These are phyloP conservation scores for Drosophila albomicans DNA, from an alignment of 1,140 invertebrate species.

Conservation along the genomic window DNA sequence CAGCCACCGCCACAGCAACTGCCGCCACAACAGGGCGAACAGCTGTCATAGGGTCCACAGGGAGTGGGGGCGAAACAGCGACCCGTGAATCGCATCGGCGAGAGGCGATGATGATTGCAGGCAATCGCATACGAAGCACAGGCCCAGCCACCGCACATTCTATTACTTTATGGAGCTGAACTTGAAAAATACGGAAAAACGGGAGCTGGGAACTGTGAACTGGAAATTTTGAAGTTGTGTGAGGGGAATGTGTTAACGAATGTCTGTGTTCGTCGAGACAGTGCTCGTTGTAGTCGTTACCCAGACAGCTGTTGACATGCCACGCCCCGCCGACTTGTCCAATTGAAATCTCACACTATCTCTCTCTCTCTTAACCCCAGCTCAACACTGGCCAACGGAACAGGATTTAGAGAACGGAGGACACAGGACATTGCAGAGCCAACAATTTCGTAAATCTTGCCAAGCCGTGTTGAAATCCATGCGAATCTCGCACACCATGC, in stretches of 20 bases:
- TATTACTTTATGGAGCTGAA: conserved; percentile 1
- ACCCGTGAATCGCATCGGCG: conserved; percentile 61
- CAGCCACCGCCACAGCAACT: conserved; percentile 38
- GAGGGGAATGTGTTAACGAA: conserved; percentile 40
- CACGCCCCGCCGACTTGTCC: conserved; percentile 41
- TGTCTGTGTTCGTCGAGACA: conserved; percentile 23
- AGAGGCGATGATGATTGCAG: conserved; percentile 63
- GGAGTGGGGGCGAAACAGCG: conserved; percentile 64
- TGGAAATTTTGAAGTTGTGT: conserved; percentile 11
- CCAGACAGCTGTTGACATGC: conserved; percentile 67
- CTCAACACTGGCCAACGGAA: not conserved
- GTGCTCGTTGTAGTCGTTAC: not conserved
- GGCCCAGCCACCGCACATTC: conserved; percentile 74
- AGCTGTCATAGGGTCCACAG: conserved; percentile 59
- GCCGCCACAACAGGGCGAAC: conserved; percentile 38
- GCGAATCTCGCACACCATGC: conserved; percentile 35
- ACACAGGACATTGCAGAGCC: not conserved
- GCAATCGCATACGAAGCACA: conserved; percentile 64
- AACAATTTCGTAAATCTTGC: conserved; percentile 47
- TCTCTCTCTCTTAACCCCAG: conserved; percentile 5
- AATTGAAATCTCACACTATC: conserved; percentile 34
- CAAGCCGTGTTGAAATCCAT: conserved; percentile 48
- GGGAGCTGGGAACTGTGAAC: not conserved
- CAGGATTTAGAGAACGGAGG: not conserved
- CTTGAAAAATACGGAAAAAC: too few species aligned